Evolutionary conservation across 2,888 invertebrate species (phyloP), one percentile per base, ranked within the genome.

Genomic region (Adelognathus sp.): DNA sequence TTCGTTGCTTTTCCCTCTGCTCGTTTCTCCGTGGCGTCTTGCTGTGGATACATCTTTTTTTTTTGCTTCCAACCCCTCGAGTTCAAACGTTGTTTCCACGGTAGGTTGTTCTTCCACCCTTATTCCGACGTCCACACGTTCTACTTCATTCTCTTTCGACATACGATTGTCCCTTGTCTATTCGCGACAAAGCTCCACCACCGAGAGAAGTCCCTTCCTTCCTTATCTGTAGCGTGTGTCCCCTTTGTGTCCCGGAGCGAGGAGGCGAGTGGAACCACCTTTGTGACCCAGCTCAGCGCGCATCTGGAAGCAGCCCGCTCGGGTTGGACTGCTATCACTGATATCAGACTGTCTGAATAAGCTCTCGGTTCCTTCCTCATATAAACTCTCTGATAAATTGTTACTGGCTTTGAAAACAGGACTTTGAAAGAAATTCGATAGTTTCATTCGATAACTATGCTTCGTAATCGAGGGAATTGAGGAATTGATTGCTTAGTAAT

Each of bases 351-450:
- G 24, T 29, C n/a, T 7, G 16, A 3, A 39, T 7, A 31, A 24
- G 14, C 16, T 58, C 41, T 74, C 72, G 67, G 73, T 79, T 69
- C 36, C 24, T 3, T 11, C 61, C 78, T 69, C 58, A 69, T 82
- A 46, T 54, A 50, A 60, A 71, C 78, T 77, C 72, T 79, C 70
- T 79, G 82, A 83, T 82, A 83, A 82, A 85, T 84, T 82, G 80
- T 58, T 74, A 66, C 50, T 50, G 39, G 44, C 63, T 52, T 46
- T 14, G 50, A 36, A 21, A 69, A 80, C 18, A n/a, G n/a, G n/a
- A n/a, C n/a, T n/a, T n/a, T n/a, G n/a, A n/a, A n/a, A n/a, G n/a
- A n/a, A n/a, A n/a, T n/a, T n/a, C n/a, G n/a, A n/a, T n/a, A n/a
- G n/a, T n/a, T n/a, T n/a, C n/a, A n/a, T n/a, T n/a, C n/a, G n/a